Conservation (phyloP, 1,140 invertebrate species). For the Penaeus indicus region DNA sequence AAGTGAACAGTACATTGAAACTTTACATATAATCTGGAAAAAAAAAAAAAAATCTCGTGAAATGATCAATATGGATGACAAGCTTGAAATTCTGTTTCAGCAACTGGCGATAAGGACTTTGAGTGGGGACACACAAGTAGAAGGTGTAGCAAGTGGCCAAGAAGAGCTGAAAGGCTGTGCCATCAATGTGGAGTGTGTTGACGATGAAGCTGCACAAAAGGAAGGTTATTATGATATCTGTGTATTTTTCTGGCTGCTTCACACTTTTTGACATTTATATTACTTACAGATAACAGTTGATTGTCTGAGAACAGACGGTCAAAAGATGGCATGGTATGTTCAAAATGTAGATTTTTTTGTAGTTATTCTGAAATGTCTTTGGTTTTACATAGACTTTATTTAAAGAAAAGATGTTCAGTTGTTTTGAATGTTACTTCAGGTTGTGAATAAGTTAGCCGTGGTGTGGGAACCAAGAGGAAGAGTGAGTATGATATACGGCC, state of each 20-base stretch:
- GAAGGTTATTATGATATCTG: background rate
- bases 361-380: too few relatives aligned
- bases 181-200: slow-evolving; percentile 56
- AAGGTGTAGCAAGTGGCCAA: background rate
- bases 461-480: too few relatives aligned
- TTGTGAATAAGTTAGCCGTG: too few relatives aligned
- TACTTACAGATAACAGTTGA: slow-evolving; percentile 1
- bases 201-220: slow-evolving; percentile 25
- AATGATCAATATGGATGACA: background rate
- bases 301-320: background rate
- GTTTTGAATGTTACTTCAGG: too few relatives aligned
- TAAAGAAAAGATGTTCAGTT: too few relatives aligned
- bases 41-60: background rate
- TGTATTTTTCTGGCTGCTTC: slow-evolving; percentile 1
- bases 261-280: background rate
- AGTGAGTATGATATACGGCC: too few relatives aligned
- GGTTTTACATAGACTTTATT: too few relatives aligned
- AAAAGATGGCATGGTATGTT: too few relatives aligned
- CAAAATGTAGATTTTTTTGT: too few relatives aligned
- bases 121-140: slow-evolving; percentile 59
- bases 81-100: slow-evolving; percentile 29
- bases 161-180: slow-evolving; percentile 34
- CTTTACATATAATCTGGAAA: slow-evolving; percentile 35
- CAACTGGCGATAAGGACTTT: slow-evolving; percentile 64
- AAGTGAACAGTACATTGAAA: too few relatives aligned